phyloP scores from a whole-genome alignment of 2,113 vertebrate genomes.

The Centropus bengalensis region DNA sequence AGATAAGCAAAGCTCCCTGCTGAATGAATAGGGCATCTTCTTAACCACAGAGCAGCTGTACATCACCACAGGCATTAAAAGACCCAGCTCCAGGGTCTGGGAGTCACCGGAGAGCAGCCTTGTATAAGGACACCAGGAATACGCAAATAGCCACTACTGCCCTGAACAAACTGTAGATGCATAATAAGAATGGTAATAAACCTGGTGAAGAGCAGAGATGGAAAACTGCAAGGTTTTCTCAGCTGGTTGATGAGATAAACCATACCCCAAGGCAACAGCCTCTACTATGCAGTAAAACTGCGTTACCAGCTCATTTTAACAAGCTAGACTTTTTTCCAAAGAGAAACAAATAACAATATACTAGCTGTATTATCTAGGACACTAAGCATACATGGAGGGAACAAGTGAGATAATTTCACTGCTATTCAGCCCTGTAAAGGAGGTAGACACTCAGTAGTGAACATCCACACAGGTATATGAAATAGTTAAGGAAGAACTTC shows the following conservation, averaged over 20 bases:
- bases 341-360: neutral
- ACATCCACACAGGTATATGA: neutral
- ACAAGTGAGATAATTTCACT: neutral
- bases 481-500: conserved; percentile 43
- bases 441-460: neutral
- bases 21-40: neutral
- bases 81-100: neutral
- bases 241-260: neutral
- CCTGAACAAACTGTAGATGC: neutral
- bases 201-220: neutral
- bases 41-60: neutral
- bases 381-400: neutral
- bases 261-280: neutral
- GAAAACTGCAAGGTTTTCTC: neutral
- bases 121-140: neutral
- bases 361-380: neutral
- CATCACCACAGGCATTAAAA: neutral
- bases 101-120: neutral
- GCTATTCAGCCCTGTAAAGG: neutral
- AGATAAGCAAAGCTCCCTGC: neutral
- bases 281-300: neutral
- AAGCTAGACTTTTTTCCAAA: neutral
- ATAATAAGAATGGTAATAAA: neutral
- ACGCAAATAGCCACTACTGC: neutral
- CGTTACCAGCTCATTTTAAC: neutral